Conservation (phyloP, 1,140 invertebrate species). For the Ruditapes philippinarum region DNA sequence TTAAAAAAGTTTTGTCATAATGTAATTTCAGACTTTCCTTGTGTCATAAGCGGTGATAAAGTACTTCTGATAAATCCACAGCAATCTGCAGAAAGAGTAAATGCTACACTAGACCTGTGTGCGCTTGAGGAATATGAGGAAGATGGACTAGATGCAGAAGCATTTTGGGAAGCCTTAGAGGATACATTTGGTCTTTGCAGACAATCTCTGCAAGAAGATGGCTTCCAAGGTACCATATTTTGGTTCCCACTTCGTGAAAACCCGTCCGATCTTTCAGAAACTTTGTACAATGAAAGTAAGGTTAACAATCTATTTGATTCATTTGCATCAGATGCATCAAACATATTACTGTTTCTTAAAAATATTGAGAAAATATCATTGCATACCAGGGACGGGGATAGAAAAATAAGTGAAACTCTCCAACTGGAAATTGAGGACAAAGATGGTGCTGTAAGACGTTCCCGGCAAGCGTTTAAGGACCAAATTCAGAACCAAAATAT, state of each 20-base stretch:
- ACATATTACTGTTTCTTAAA: conserved; percentile 75
- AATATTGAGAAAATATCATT: conserved; percentile 34
- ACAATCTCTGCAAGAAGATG: background rate
- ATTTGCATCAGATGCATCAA: conserved; percentile 66
- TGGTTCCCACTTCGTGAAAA: conserved; percentile 80
- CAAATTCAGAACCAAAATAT: background rate
- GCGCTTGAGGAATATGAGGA: conserved; percentile 16
- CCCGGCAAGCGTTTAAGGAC: background rate
- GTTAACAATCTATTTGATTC: conserved; percentile 71
- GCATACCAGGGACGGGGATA: background rate
- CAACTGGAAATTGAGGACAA: background rate
- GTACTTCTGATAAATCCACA: conserved; percentile 55
- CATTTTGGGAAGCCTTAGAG: conserved; percentile 18
- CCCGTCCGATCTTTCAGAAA: conserved; percentile 65
- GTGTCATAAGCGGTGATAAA: conserved; percentile 54
- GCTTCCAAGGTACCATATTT: conserved; percentile 79
- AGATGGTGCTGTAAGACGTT: background rate
- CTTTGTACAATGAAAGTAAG: conserved; percentile 69
- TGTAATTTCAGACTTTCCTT: conserved; percentile 68
- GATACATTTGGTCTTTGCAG: conserved; percentile 43
- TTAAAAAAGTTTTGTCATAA: no score
- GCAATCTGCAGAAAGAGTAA: conserved; percentile 5
- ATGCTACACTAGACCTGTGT: conserved; percentile 24
- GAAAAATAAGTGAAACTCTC: background rate
- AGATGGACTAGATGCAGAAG: conserved; percentile 26